Evolutionary conservation across 1,140 invertebrate genomes (phyloP), one percentile per base, ranked within the genome.

Genomic region (Gonioctena quinquepunctata): DNA sequence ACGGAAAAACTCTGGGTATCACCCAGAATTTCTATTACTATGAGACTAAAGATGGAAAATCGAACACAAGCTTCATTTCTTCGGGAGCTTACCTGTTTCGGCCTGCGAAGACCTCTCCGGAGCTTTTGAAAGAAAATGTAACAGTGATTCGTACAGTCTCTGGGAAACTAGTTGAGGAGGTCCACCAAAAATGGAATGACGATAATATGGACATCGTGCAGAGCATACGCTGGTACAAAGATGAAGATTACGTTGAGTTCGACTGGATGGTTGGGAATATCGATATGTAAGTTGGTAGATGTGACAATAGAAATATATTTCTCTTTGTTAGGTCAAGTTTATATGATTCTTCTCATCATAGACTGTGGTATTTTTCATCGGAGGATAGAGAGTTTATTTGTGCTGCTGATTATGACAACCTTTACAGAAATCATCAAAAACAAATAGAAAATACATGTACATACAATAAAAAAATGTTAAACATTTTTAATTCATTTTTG

Each of bases 81-180:
- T 93, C 92, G 0, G 94, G 94, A 1, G 94, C 95, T 0, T 96
- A 96, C 76, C 91, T 95, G 50, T 96, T 97, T 82, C 86, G 94
- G 28, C 94, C 94, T 7, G 23, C 28, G 6, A 21, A 48, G 0
- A 21, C 11, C 13, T 22, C 11, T 18, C 33, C 61, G 3, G 74
- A 42, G 3, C 75, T 66, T 21, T 49, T 75, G 7, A 23, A 56
- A 13, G 64, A 52, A 11, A 70, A 26, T 19, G 26, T 52, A 8
- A 22, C 60, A 28, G 62, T 69, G 28, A 8, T 42, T 13, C 33
- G 33, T 13, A 13, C 33, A 42, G 18, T 63, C n/a, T 48, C n/a
- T n/a, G 52, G 73, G 65, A 72, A 76, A 3, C 77, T 89, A 2
- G 87, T 92, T 0, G 82, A 86, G 64, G 92, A 94, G 84, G 83